These are phyloP conservation scores for Ctenomys sociabilis DNA, from an alignment of 2,113 vertebrate species.

Conservation along the genomic window DNA sequence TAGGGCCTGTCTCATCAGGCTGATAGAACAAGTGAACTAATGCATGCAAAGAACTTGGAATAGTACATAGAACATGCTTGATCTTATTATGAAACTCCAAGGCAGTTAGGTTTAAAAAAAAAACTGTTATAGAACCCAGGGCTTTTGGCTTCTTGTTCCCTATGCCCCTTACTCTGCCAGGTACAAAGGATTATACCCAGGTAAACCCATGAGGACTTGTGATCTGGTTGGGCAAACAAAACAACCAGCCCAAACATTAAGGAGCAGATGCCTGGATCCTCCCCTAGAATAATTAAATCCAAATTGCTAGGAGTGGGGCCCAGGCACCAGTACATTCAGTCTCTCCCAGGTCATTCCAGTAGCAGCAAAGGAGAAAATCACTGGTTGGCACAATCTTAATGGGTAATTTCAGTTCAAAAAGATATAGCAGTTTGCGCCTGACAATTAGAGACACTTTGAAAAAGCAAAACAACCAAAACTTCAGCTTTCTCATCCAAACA, in stretches of 20 bases:
- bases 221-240: neutral
- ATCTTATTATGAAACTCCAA: neutral
- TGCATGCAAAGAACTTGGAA: neutral
- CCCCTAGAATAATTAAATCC: neutral
- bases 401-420: neutral
- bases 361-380: neutral
- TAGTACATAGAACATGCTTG: neutral
- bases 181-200: neutral
- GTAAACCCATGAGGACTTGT: neutral
- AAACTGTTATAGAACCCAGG: neutral
- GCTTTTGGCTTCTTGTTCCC: neutral
- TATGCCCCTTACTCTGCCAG: neutral
- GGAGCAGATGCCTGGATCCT: neutral
- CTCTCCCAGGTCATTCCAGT: neutral
- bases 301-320: neutral
- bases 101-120: neutral
- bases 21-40: conserved; percentile 10
- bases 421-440: neutral
- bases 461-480: neutral
- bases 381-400: neutral
- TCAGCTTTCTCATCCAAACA: neutral
- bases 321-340: neutral
- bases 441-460: neutral
- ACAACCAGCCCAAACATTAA: neutral
- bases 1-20: neutral